These are phyloP conservation scores for Etheostoma cragini DNA, from an alignment of 2,113 vertebrate genomes.

Conservation along the genomic window DNA sequence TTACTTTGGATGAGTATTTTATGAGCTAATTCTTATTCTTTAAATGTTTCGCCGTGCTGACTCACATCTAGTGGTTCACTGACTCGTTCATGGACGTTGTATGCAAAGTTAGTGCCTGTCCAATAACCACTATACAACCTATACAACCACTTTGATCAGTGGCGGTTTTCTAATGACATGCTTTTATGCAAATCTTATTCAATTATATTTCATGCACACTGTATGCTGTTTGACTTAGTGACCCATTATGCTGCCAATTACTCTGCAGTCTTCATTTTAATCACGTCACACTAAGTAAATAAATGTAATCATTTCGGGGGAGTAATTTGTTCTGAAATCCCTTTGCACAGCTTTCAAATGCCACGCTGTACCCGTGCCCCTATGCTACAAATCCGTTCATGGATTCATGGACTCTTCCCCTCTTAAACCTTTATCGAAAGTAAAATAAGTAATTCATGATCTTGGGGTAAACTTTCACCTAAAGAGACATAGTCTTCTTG, in stretches of 20 bases:
- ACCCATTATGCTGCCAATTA: conserved; percentile 18
- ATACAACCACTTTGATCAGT: not conserved
- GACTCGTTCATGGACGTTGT: not conserved
- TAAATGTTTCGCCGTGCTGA: not conserved
- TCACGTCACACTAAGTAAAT: conserved; percentile 3
- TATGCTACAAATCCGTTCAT: not conserved
- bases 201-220: not conserved
- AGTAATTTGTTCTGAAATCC: conserved; percentile 9
- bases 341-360: conserved; percentile 5
- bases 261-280: not conserved
- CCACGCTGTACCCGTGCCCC: not conserved
- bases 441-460: not conserved
- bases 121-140: not conserved
- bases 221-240: not conserved
- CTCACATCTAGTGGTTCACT: not conserved
- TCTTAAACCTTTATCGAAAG: not conserved
- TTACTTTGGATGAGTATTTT: not conserved
- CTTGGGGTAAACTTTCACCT: not conserved
- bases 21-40: not conserved
- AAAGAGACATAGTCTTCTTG: not conserved
- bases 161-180: conserved; percentile 4
- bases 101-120: not conserved
- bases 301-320: not conserved
- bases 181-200: conserved; percentile 31
- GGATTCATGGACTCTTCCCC: not conserved